Conservation (phyloP, 2,797 vertebrate species). For the Microcaecilia unicolor region DNA sequence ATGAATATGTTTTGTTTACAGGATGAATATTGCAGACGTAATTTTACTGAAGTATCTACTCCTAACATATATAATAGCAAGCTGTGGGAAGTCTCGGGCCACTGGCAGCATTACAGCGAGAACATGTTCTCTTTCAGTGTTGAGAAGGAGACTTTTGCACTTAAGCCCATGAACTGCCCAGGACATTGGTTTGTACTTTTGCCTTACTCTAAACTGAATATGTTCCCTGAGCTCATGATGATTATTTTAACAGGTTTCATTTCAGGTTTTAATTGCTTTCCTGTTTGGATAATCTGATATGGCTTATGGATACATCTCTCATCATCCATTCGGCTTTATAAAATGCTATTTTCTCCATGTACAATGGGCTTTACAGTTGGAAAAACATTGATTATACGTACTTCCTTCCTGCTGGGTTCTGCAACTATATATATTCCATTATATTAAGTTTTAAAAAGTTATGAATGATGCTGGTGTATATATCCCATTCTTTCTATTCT, state of each 20-base stretch:
- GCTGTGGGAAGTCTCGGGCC: constrained; percentile 88
- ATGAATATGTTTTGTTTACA: constrained; percentile 25
- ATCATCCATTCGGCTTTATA: too few species aligned
- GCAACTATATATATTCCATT: too few species aligned
- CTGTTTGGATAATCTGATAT: background rate
- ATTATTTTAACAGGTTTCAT: too few species aligned
- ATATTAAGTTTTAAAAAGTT: too few species aligned
- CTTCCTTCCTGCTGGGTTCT: too few species aligned
- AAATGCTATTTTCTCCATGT: too few species aligned
- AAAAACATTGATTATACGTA: too few species aligned
- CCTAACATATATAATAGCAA: constrained; percentile 87
- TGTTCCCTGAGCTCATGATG: too few species aligned
- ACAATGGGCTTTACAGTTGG: too few species aligned
- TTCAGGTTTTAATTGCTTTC: background rate
- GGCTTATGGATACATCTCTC: background rate
- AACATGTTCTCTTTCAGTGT: constrained; percentile 90
- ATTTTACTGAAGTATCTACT: constrained; percentile 83
- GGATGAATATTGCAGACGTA: constrained; percentile 76
- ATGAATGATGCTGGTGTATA: background rate
- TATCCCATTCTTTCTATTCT: too few species aligned
- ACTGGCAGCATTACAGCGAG: constrained; percentile 89
- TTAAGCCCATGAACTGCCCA: constrained; percentile 96
- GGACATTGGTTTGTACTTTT: constrained; percentile 79
- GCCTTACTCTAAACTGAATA: too few species aligned
- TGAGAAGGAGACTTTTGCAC: constrained; percentile 83